Base-by-base conservation (phyloP, 2,888 invertebrate genomes). In the Orthonevra nobilis region DNA sequence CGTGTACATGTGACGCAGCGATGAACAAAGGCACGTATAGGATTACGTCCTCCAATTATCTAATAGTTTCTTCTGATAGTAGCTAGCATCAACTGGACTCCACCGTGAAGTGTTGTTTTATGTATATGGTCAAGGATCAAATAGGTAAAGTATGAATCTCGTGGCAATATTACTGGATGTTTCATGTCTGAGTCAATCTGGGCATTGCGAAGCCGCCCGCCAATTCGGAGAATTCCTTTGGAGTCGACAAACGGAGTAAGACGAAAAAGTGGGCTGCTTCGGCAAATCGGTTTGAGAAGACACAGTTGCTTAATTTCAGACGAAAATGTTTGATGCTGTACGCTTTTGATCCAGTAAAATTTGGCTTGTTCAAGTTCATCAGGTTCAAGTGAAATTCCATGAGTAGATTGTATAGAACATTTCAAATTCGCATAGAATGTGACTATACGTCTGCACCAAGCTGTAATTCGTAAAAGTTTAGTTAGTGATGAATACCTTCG, bases 181-280 rank as follows among this genome's bases (percentile, higher is more conserved):
- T n/a, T n/a, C n/a, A n/a, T n/a, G n/a, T n/a, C n/a, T n/a, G n/a
- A n/a, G n/a, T n/a, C n/a, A n/a, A n/a, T n/a, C n/a, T n/a, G n/a
- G n/a, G n/a, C n/a, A n/a, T n/a, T n/a, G n/a, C n/a, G n/a, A n/a
- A n/a, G n/a, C n/a, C n/a, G n/a, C n/a, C n/a, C n/a, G n/a, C n/a
- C n/a, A n/a, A n/a, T n/a, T n/a, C n/a, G n/a, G n/a, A n/a, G n/a
- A n/a, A 74, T 36, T 7, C 42, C 34, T 0, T 52, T 23, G 3
- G 40, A 12, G 19, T 75, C 75, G 3, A 75, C 7, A 42, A 81
- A 75, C 14, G 75, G 81, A 14, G 46, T 36, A 23, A 32, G 14
- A 17, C 15, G 34, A n/a, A n/a, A n/a, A n/a, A n/a, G n/a, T n/a
- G n/a, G n/a, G n/a, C n/a, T n/a, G n/a, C n/a, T n/a, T n/a, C n/a